Conservation (phyloP, 2,113 vertebrate genomes). For the Oreochromis aureus region DNA sequence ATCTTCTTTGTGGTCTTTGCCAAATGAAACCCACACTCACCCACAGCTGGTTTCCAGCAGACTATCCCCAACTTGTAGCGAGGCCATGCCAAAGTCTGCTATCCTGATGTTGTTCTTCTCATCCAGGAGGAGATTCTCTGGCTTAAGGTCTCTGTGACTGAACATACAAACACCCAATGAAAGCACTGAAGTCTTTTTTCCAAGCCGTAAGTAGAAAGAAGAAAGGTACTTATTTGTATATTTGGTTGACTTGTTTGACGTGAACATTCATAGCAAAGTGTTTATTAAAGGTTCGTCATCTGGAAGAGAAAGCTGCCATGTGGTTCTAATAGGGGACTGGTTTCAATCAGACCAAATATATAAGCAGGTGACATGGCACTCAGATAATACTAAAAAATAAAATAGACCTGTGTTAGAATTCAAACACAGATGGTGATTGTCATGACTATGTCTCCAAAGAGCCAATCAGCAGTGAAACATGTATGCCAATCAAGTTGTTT, state of each 20-base stretch:
- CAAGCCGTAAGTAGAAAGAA: not conserved
- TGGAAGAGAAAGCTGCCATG: not conserved
- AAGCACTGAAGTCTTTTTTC: not conserved
- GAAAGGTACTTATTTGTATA: not conserved
- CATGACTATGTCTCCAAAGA: not conserved
- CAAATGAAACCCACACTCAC: slow-evolving; percentile 30
- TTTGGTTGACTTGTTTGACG: not conserved
- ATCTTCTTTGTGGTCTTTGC: not conserved
- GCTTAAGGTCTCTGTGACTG: slow-evolving; percentile 91
- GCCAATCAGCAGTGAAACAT: not conserved
- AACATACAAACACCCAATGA: not conserved
- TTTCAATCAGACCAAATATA: not conserved
- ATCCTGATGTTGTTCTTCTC: slow-evolving; percentile 92
- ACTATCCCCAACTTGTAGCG: slow-evolving; percentile 88
- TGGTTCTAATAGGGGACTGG: not conserved
- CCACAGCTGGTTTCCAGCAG: slow-evolving; percentile 88
- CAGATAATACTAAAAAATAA: rapidly evolving
- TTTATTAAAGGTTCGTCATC: not conserved
- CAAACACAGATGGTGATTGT: not conserved
- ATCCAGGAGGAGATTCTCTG: slow-evolving; percentile 87
- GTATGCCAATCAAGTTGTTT: not conserved
- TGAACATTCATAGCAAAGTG: not conserved
- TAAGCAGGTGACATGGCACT: not conserved
- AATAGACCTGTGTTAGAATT: not conserved
- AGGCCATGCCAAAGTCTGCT: slow-evolving; percentile 91